Conservation (phyloP, 2,797 vertebrate species). For the Oryzias dopingdopingensis region DNA sequence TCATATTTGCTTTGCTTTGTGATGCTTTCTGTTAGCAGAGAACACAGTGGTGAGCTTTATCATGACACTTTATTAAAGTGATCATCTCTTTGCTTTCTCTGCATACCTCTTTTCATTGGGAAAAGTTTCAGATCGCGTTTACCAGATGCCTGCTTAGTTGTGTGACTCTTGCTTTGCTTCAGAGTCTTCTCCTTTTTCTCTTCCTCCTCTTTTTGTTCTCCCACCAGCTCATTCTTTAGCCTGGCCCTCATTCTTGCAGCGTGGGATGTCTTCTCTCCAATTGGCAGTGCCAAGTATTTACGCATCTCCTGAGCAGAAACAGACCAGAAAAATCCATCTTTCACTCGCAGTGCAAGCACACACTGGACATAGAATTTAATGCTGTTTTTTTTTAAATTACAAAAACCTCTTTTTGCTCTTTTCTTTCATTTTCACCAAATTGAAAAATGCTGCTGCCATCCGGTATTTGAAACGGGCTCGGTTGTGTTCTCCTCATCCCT, state of each 20-base stretch:
- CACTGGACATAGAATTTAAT: neutral
- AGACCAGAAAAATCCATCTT: neutral
- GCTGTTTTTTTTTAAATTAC: neutral
- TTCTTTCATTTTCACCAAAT: constrained; percentile 70
- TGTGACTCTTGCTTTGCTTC: constrained; percentile 21
- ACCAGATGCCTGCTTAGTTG: constrained; percentile 25
- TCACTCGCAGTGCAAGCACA: neutral
- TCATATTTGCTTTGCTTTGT: constrained; percentile 74
- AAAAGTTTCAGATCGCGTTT: constrained; percentile 64
- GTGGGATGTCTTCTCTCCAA: constrained; percentile 80
- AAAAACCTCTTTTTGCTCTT: constrained; percentile 65
- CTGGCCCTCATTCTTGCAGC: constrained; percentile 65
- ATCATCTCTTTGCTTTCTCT: neutral
- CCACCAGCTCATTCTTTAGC: constrained; percentile 65
- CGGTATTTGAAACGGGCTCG: constrained; percentile 84
- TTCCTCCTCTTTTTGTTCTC: constrained; percentile 51
- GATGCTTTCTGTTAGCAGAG: constrained; percentile 71
- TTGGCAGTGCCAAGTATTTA: constrained; percentile 71
- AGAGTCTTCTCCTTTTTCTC: constrained; percentile 18
- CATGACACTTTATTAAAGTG: neutral
- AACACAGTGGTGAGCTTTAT: neutral
- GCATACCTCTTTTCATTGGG: constrained; percentile 75
- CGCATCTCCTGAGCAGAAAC: constrained; percentile 75
- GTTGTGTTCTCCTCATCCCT: constrained; percentile 29
- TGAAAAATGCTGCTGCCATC: constrained; percentile 72